phyloP scores from a whole-genome alignment of 2,888 invertebrate species.

The Lobophora halterata region DNA sequence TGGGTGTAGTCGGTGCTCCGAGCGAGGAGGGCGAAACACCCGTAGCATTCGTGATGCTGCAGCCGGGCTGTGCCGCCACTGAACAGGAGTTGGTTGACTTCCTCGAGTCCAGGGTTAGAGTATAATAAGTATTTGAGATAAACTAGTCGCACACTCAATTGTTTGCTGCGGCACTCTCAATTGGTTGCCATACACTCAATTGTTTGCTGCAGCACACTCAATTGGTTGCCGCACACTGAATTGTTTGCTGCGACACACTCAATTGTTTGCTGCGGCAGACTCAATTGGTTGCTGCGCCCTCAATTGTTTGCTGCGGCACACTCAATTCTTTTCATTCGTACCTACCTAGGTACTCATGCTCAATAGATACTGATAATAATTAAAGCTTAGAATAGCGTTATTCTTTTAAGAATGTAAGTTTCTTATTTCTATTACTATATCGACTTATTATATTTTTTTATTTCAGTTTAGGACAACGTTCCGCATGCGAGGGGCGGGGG shows the following conservation, averaged over 20 bases:
- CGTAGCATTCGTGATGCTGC: conserved; percentile 78
- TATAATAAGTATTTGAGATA: not conserved
- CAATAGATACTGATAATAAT: too few species aligned
- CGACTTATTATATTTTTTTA: not conserved
- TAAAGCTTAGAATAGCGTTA: not conserved
- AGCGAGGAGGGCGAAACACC: conserved; percentile 61
- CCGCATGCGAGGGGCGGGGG: conserved; percentile 30
- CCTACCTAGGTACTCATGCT: too few species aligned
- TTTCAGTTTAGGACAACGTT: conserved; percentile 29
- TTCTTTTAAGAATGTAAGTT: not conserved
- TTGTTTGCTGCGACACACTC: too few species aligned
- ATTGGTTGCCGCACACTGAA: too few species aligned
- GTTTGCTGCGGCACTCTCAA: conserved; percentile 30
- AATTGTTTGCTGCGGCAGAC: too few species aligned
- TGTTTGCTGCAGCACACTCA: too few species aligned
- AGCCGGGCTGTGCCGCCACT: not conserved
- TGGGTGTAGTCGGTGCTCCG: conserved; percentile 86
- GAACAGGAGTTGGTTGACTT: conserved; percentile 30
- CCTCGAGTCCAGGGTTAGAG: conserved; percentile 21
- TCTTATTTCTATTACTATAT: too few species aligned
- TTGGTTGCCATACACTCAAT: too few species aligned
- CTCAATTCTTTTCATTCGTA: too few species aligned
- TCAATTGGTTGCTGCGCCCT: too few species aligned
- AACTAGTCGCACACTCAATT: conserved; percentile 3
- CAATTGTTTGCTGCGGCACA: too few species aligned